These are phyloP conservation scores for Lepus oiostolus DNA, from an alignment of 2,797 vertebrate genomes.

Conservation along the genomic window DNA sequence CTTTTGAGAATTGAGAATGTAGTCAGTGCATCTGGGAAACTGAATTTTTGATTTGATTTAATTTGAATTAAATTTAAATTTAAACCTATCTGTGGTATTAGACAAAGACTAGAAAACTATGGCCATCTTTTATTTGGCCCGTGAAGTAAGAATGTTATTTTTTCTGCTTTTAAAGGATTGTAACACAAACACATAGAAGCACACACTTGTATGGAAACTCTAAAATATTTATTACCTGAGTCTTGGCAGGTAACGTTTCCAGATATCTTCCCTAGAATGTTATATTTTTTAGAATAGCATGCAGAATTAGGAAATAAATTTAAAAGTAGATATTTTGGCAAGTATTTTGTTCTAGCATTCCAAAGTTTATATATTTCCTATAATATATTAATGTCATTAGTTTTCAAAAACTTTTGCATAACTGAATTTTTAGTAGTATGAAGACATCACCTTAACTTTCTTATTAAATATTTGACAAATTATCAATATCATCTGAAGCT, in stretches of 20 bases:
- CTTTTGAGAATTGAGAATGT: background rate
- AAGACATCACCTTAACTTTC: background rate
- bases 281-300: background rate
- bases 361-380: background rate
- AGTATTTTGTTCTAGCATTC: background rate
- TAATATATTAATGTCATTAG: background rate
- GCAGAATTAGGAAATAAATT: background rate
- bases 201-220: background rate
- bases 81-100: background rate
- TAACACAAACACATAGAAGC: background rate
- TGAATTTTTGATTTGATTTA: background rate
- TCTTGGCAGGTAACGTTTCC: background rate
- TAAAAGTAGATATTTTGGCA: slow-evolving; percentile 21
- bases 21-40: background rate
- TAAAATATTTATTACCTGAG: background rate
- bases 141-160: background rate
- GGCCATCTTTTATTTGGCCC: background rate
- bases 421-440: background rate
- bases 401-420: background rate
- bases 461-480: background rate
- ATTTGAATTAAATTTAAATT: background rate
- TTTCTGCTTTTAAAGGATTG: background rate
- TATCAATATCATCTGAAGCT: background rate
- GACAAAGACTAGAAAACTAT: background rate
- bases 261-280: background rate